Base-by-base conservation (phyloP, 2,888 invertebrate species). In the Chorisops tibialis region DNA sequence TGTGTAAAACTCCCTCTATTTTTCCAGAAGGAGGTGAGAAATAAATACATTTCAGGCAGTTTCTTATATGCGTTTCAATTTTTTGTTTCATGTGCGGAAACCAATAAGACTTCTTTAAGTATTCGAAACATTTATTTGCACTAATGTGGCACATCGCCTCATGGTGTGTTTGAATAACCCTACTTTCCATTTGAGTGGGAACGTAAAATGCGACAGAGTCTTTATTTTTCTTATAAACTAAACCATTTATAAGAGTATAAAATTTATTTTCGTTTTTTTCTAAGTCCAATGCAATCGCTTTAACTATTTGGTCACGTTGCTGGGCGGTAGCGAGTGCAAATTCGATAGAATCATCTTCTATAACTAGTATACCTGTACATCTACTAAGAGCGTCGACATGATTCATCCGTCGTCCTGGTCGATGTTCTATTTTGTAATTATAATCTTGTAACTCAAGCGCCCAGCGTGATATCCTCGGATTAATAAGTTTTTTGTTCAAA, bases 371-470 rank as follows among this genome's bases (percentile, higher is more conserved):
- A 4, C 16, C 16, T 6, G 16, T 41, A 41, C 11, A 6, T 11
- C 41, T 41, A 54, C 72, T 73, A 19, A 72, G 56, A 1, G 72
- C 70, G 64, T 73, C 72, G 1, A 70, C 71, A 67, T 73, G 73
- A 14, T 41, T 48, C 72, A 73, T 73, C 30, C 65, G 59, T 39
- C 35, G 48, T 16, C 62, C 66, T 19, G 60, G 24, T 16, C 68
- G 47, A 62, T 70, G 69, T 39, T 63, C 64, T 43, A 69, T 65
- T 11, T 7, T 39, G 54, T 68, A 69, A 47, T 67, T 52, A 47
- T 63, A 70, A 38, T 68, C 65, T 58, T 66, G 49, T 1, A 69
- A 21, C 56, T 66, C 58, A 16, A 68, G 41, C 2, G 66, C 67
- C 68, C 68, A 66, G 6, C 66, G n/a, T 3, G 64, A 43, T 9